Conservation (phyloP, 1,140 invertebrate species). For the Belonocnema kinseyi region DNA sequence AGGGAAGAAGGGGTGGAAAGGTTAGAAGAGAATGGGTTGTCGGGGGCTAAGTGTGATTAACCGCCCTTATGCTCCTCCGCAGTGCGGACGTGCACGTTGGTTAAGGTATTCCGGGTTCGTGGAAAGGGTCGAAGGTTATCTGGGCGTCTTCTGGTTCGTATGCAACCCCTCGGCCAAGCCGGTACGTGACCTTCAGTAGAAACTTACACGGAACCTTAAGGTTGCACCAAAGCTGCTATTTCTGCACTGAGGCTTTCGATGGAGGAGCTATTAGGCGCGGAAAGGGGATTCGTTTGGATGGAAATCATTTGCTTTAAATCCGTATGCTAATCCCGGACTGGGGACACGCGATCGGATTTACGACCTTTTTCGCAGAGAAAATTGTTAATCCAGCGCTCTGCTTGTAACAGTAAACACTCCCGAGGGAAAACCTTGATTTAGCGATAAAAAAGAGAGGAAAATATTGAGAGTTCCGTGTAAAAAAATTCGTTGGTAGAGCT, state of each 20-base stretch:
- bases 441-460: not conserved
- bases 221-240: conserved; percentile 31
- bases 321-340: not conserved
- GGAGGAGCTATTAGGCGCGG: conserved; percentile 30
- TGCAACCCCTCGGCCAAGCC: conserved; percentile 33
- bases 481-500: too few relatives aligned
- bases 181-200: conserved; percentile 37
- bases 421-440: not conserved
- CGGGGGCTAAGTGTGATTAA: conserved; percentile 38
- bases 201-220: conserved; percentile 31
- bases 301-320: conserved; percentile 30
- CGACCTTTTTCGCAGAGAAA: conserved; percentile 18
- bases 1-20: not conserved
- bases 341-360: conserved; percentile 7
- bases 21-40: conserved; percentile 43
- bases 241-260: conserved; percentile 22
- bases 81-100: conserved; percentile 36
- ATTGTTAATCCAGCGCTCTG: not conserved
- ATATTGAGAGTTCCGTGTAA: not conserved
- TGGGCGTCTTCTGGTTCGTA: conserved; percentile 36
- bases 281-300: conserved; percentile 20
- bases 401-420: not conserved
- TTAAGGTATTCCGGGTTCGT: not conserved
- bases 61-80: conserved; percentile 34
- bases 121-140: conserved; percentile 39